Evolutionary conservation across 92 coral and sea anemone species (phyloP), one percentile per base, ranked within the genome.

Genomic region (Chrysogorgia sp.): DNA sequence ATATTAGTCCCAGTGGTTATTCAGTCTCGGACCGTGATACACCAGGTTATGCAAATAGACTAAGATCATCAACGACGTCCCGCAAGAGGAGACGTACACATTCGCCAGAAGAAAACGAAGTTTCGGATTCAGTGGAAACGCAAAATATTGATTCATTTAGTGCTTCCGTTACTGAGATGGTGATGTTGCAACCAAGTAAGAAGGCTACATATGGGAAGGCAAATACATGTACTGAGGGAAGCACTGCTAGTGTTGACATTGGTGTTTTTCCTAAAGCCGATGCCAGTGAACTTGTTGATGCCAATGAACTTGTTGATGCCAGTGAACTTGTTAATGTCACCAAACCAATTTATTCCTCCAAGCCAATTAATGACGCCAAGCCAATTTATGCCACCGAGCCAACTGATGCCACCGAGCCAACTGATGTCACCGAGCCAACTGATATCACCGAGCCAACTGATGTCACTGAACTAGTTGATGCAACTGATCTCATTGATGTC

Each of bases 111-210:
- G 76, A 45, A 30, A 37, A 49, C 13, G 76, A 12, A 47, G 31
- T 31, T 49, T 37, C 45, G 50, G 10, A 43, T 47, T 47, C 53
- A 15, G 12, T 37, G 43, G 43, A 37, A 37, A 15, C 53, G 15
- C 17, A 7, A 7, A 15, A 47, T 2, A n/a, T n/a, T n/a, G n/a
- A 47, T 2, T 2, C 53, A 6, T 47, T 47, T 15, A n/a, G 22
- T 28, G 21, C 76, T 19, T 47, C 76, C 12, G 55, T 69, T 17
- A 45, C 76, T 1, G 76, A 69, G 19, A 30, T 60, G 45, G 76
- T 69, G 22, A 14, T 69, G 61, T 30, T 69, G 40, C 24, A 40
- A 6, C 76, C 76, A 45, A 45, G 76, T 31, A 69, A 69, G 40
- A 69, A 69, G 32, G 76, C 76, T 0, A 69, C 45, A 48, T n/a